These are phyloP conservation scores for Pedetes capensis DNA, from an alignment of 2,113 vertebrate species.

Conservation along the genomic window DNA sequence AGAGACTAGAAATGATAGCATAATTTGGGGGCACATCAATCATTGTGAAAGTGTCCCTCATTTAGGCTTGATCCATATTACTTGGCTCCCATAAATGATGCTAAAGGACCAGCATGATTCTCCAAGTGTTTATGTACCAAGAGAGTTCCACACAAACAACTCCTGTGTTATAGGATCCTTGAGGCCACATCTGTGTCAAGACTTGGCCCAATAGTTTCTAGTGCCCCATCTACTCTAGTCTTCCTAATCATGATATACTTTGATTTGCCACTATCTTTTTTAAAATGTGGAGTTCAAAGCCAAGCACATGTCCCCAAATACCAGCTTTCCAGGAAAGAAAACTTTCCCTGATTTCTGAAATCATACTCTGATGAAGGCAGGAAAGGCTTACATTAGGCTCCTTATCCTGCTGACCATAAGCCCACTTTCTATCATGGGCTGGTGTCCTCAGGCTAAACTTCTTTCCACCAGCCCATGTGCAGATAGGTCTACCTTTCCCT, in stretches of 20 bases:
- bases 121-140: not conserved
- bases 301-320: not conserved
- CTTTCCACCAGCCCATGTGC: not conserved
- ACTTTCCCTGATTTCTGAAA: not conserved
- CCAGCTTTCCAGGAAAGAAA: not conserved
- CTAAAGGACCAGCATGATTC: not conserved
- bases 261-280: not conserved
- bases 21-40: not conserved
- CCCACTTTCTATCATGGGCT: not conserved
- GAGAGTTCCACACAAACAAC: not conserved
- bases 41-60: not conserved
- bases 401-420: not conserved
- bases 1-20: not conserved
- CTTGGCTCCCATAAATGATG: not conserved
- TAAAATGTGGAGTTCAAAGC: not conserved
- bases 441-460: not conserved
- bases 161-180: not conserved
- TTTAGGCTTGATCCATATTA: not conserved
- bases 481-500: not conserved
- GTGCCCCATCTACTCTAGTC: accelerated
- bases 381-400: not conserved
- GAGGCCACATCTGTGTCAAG: not conserved
- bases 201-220: not conserved
- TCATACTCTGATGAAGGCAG: not conserved
- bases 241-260: not conserved